A percentile compares a stretch with the other conserved stretches of the same genome.
These are phyloP conservation scores for Drosophila parvula DNA, from an alignment of 1,140 invertebrate genomes.

Conservation along the genomic window DNA sequence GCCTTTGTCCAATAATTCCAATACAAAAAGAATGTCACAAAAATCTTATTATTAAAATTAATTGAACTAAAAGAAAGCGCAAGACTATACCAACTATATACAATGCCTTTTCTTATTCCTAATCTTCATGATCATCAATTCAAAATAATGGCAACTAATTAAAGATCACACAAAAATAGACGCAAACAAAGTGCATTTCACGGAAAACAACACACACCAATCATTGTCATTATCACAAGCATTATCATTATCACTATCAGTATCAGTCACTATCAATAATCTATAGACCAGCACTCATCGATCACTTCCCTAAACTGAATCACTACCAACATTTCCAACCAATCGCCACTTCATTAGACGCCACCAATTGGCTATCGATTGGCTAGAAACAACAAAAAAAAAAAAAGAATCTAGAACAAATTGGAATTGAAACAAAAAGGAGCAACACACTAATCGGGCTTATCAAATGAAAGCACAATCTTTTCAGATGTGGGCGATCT, in stretches of 20 bases:
- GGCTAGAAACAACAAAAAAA: conserved; percentile 9
- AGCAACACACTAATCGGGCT: conserved; percentile 46
- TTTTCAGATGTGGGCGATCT: conserved; percentile 44
- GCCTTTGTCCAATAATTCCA: conserved; percentile 19
- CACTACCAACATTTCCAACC: conserved; percentile 33
- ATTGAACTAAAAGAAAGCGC: conserved; percentile 47
- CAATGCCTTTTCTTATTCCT: conserved; percentile 79
- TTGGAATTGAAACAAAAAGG: background rate
- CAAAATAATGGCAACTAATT: conserved; percentile 46
- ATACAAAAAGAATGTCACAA: conserved; percentile 29
- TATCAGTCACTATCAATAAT: conserved; percentile 32
- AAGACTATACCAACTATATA: conserved; percentile 42
- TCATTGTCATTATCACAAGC: conserved; percentile 31
- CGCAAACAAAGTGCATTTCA: conserved; percentile 41
- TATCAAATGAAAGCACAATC: conserved; percentile 52
- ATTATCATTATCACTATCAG: conserved; percentile 18
- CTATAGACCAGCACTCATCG: conserved; percentile 8
- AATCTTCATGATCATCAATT: conserved; percentile 47
- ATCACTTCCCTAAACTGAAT: conserved; percentile 35
- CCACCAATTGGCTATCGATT: conserved; percentile 39
- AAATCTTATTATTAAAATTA: conserved; percentile 45
- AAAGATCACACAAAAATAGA: conserved; percentile 29
- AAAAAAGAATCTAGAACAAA: conserved; percentile 2
- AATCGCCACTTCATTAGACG: conserved; percentile 24
- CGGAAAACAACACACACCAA: conserved; percentile 8